These are phyloP conservation scores for Nothura maculosa DNA, from an alignment of 2,797 vertebrate genomes.

Conservation along the genomic window DNA sequence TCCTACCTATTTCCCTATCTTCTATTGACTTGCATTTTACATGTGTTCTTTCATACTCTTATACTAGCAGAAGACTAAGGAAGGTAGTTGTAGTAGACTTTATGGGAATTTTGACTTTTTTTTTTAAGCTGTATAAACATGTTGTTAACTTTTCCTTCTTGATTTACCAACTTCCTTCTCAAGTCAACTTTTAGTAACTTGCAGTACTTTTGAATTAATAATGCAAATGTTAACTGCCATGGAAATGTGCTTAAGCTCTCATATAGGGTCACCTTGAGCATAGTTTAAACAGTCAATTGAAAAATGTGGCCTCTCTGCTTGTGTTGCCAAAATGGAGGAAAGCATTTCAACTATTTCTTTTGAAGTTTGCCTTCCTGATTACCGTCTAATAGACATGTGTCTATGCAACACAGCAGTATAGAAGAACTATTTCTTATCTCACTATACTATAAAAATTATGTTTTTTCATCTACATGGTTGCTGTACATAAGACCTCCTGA, in stretches of 20 bases:
- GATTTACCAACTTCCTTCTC: not conserved
- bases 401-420: not conserved
- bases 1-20: not conserved
- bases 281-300: not conserved
- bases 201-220: not conserved
- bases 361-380: not conserved
- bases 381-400: not conserved
- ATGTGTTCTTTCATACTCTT: not conserved
- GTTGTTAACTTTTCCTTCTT: not conserved
- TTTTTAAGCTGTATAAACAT: not conserved
- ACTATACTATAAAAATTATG: rapidly evolving
- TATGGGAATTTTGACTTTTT: not conserved
- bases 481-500: not conserved
- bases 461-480: not conserved
- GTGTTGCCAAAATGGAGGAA: not conserved
- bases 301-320: not conserved
- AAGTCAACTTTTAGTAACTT: not conserved
- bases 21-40: not conserved
- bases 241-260: not conserved
- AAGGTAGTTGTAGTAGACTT: not conserved
- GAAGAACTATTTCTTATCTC: not conserved
- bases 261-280: not conserved
- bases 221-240: not conserved
- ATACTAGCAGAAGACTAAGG: not conserved
- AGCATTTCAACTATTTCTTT: not conserved